Percentiles rank a stretch among this genome's conserved stretches.
Evolutionary conservation across 2,113 vertebrate genomes (phyloP).

Genomic region (Verasper variegatus): DNA sequence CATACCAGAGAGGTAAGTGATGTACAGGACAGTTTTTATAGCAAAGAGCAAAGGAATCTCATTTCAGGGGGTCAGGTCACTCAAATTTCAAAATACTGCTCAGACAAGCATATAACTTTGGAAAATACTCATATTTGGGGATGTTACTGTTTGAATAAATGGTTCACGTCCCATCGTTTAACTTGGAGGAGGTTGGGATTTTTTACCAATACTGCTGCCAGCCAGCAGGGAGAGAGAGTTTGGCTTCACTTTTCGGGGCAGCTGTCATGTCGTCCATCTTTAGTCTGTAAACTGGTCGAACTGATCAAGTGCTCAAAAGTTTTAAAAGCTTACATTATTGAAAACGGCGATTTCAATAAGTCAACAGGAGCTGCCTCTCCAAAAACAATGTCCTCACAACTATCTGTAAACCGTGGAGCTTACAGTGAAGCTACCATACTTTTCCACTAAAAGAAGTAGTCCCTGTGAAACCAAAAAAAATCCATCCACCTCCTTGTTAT

Average conservation of each 20-base stretch:
- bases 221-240: not conserved
- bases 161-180: too few species aligned
- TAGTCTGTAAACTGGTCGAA: not conserved
- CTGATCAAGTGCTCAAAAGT: not conserved
- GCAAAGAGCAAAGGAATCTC: not conserved
- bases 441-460: not conserved
- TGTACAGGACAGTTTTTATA: not conserved
- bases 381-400: too few species aligned
- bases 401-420: not conserved
- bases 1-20: not conserved
- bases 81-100: not conserved
- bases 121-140: too few species aligned
- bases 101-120: not conserved
- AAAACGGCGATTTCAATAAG: too few species aligned
- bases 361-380: too few species aligned
- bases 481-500: constrained; percentile 5
- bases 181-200: too few species aligned
- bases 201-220: too few species aligned
- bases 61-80: not conserved
- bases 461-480: not conserved
- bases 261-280: not conserved
- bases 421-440: not conserved
- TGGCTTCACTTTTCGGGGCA: too few species aligned
- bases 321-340: not conserved
- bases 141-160: too few species aligned